Evolutionary conservation across 2,113 vertebrate genomes (phyloP), one percentile per base, ranked within the genome.

Genomic region (Poeciliopsis occidentalis): DNA sequence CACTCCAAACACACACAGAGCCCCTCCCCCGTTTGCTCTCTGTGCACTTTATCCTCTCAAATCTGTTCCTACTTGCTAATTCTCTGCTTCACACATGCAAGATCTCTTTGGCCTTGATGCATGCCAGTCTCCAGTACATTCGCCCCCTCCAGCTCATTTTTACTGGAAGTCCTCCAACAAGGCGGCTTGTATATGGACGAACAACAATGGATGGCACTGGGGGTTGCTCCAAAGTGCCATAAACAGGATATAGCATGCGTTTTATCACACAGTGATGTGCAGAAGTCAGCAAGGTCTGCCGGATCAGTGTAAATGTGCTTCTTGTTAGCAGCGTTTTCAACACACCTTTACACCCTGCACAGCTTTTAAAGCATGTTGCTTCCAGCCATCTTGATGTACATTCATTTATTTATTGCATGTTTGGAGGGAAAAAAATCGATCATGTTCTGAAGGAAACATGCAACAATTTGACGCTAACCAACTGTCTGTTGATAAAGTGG

Each of bases 21-120:
- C 34, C 34, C 34, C 34, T 37, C n/a, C 17, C 8, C n/a, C 10
- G 8, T 2, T 4, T 12, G 19, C 12, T 24, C 27, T 29, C 27
- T 11, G 4, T 24, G 8, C 57, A 24, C 61, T 69, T 67, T 69
- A 31, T 65, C 60, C 64, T 78, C 8, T 73, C 31, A 12, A 62
- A 70, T 60, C 81, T 69, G 30, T 57, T 26, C 67, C 77, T 73
- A 61, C 76, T 67, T 70, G 57, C 29, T 76, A 67, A 76, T 71
- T 76, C 61, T 71, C 70, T 71, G 60, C 47, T 57, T 68, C 44
- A 15, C 65, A 29, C 64, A 68, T 69, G 65, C 67, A 62, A n/a
- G 63, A 76, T 67, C 31, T 41, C 78, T 22, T 60, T 54, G 68
- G 68, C 66, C 68, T 47, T 0, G 4, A 71, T 69, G 30, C 32